Evolutionary conservation across 2,797 vertebrate species (phyloP).

Genomic region (Phataginus tricuspis): DNA sequence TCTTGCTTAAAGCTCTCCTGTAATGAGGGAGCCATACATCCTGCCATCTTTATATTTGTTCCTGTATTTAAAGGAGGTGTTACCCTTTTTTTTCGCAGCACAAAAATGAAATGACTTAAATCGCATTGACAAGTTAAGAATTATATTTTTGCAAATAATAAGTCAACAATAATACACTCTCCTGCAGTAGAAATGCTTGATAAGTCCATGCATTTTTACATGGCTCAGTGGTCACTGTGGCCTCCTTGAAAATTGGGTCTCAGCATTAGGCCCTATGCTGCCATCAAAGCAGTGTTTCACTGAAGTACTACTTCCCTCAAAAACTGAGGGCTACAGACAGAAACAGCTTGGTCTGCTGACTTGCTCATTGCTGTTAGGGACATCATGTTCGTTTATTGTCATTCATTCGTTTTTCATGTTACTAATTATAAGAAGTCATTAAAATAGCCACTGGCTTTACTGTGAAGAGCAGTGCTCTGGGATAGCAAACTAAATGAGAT

Average conservation of each 20-base stretch:
- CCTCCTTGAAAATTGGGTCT: neutral
- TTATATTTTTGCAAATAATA: neutral
- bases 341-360: neutral
- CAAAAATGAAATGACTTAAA: neutral
- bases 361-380: neutral
- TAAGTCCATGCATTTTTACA: neutral
- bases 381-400: constrained; percentile 17
- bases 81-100: neutral
- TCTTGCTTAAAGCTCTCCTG: neutral
- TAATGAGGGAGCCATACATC: neutral
- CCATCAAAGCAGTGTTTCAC: neutral
- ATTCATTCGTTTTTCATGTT: constrained; percentile 18
- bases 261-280: neutral
- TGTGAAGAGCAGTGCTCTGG: constrained; percentile 19
- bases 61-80: neutral
- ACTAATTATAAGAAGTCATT: constrained; percentile 41
- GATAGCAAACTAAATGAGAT: neutral
- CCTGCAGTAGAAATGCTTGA: neutral
- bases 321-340: neutral
- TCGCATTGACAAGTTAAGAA: neutral
- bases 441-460: neutral
- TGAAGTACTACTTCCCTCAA: constrained; percentile 1
- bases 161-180: neutral
- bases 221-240: neutral
- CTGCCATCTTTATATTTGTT: neutral